phyloP scores from a whole-genome alignment of 2,797 vertebrate genomes.

The Aselliscus stoliczkanus region DNA sequence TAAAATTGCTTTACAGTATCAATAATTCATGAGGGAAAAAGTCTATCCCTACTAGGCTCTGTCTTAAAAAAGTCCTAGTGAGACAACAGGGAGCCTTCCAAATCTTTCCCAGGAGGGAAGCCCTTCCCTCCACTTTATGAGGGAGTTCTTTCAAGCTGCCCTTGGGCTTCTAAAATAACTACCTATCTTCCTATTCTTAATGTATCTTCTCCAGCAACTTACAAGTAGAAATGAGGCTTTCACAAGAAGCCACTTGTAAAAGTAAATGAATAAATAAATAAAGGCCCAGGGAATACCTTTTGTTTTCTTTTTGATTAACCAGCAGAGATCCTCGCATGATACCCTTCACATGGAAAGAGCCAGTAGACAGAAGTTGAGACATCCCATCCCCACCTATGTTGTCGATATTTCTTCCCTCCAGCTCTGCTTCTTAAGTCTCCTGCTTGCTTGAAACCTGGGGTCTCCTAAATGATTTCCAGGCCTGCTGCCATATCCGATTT shows the following conservation, averaged over 20 bases:
- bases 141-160: conserved; percentile 41
- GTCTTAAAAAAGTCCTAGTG: conserved; percentile 60
- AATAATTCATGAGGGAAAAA: conserved; percentile 70
- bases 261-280: neutral
- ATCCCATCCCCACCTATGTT: neutral
- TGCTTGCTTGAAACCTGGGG: conserved; percentile 55
- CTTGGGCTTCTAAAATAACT: conserved; percentile 28
- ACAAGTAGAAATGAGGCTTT: neutral
- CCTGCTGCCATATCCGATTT: conserved; percentile 62
- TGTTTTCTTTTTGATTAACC: neutral
- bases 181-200: conserved; percentile 5
- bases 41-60: conserved; percentile 50
- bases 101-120: conserved; percentile 44
- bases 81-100: conserved; percentile 50
- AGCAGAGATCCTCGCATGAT: neutral
- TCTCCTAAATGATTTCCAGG: conserved; percentile 71
- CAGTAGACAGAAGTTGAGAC: neutral
- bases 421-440: conserved; percentile 48
- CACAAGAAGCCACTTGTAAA: conserved; percentile 30
- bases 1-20: conserved; percentile 67
- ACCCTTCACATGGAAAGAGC: neutral
- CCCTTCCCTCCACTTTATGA: neutral
- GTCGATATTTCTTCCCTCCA: neutral
- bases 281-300: neutral
- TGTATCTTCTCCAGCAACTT: neutral